These are phyloP conservation scores for Polyploca ridens DNA, from an alignment of 2,888 invertebrate genomes.

Conservation along the genomic window DNA sequence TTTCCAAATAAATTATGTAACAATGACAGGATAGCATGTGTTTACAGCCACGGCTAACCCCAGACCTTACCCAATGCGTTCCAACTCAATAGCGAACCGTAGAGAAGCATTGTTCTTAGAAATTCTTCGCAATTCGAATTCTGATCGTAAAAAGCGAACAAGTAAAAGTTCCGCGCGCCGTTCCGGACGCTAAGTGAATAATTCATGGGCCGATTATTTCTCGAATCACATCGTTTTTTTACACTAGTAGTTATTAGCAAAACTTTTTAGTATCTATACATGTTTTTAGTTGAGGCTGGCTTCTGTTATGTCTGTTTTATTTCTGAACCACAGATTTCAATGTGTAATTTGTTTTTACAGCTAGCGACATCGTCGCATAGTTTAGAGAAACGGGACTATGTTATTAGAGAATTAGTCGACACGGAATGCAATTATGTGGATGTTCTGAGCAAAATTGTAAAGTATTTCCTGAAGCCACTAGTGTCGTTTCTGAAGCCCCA, in stretches of 20 bases:
- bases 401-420: slow-evolving; percentile 96
- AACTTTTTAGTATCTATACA: slow-evolving; percentile 33
- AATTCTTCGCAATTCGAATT: slow-evolving; percentile 24
- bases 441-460: slow-evolving; percentile 93
- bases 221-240: slow-evolving; percentile 59
- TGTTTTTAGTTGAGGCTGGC: slow-evolving; percentile 20
- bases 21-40: not conserved
- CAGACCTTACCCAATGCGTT: not conserved
- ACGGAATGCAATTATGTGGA: slow-evolving; percentile 99
- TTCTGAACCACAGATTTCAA: not conserved
- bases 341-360: slow-evolving; percentile 49
- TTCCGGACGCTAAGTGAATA: slow-evolving; percentile 62
- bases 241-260: slow-evolving; percentile 41
- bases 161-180: slow-evolving; percentile 64
- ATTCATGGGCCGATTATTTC: slow-evolving; percentile 68
- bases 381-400: slow-evolving; percentile 95
- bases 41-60: not conserved
- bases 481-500: slow-evolving; percentile 88
- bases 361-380: slow-evolving; percentile 83
- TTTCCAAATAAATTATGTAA: too few species aligned
- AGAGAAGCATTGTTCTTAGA: slow-evolving; percentile 28
- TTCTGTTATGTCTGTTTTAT: slow-evolving; percentile 9
- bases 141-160: slow-evolving; percentile 26
- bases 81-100: not conserved
- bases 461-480: slow-evolving; percentile 92